A percentile compares a stretch with the other conserved stretches of the same genome.
Evolutionary conservation across 2,797 vertebrate genomes (phyloP).

Genomic region (Siniperca scherzeri): DNA sequence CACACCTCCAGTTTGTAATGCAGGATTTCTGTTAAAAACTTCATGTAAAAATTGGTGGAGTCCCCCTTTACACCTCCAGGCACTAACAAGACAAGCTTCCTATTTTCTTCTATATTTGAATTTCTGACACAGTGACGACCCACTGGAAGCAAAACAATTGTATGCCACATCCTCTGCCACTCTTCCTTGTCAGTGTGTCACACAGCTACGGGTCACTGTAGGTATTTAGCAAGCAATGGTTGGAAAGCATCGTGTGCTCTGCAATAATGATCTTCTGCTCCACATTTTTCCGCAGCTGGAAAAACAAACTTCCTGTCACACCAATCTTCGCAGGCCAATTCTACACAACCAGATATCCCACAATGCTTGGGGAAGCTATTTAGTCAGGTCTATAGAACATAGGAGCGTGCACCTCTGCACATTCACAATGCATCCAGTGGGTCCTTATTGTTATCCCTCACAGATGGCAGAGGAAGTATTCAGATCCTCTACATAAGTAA

Average conservation of each 20-base stretch:
- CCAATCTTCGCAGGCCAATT: background rate
- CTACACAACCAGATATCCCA: conserved; percentile 1
- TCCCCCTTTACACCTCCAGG: background rate
- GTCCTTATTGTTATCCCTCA: background rate
- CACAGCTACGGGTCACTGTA: conserved; percentile 11
- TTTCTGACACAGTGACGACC: background rate
- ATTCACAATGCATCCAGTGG: background rate
- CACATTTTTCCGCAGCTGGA: conserved; percentile 29
- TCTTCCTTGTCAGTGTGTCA: conserved; percentile 1
- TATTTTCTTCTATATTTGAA: background rate
- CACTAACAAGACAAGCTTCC: background rate
- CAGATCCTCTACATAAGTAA: background rate
- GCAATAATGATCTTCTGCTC: background rate
- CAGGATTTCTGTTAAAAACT: background rate
- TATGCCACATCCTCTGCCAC: background rate
- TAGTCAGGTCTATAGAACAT: background rate
- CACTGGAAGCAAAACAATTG: background rate
- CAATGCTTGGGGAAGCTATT: conserved; percentile 19
- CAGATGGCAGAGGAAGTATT: background rate
- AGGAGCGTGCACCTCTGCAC: background rate
- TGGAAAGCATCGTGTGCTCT: background rate
- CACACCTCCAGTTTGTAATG: background rate
- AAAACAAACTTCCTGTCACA: conserved; percentile 42
- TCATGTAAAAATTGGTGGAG: too few species aligned
- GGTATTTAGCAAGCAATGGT: conserved; percentile 9